These are phyloP conservation scores for Grantiella picta DNA, from an alignment of 2,113 vertebrate species.

Conservation along the genomic window DNA sequence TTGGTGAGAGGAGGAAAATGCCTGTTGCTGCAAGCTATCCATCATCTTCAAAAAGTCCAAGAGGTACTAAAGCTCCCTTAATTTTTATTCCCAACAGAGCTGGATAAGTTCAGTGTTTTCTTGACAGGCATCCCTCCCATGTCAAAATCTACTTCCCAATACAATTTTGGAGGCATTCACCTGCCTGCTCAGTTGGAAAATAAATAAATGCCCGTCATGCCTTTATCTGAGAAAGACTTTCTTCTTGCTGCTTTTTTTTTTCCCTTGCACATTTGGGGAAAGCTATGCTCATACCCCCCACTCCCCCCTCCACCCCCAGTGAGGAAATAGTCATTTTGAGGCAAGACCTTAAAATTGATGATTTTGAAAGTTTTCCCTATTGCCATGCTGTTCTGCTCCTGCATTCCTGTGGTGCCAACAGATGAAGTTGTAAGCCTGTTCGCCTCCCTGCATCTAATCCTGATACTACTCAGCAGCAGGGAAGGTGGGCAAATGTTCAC, in stretches of 20 bases:
- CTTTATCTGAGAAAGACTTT: slow-evolving; percentile 2
- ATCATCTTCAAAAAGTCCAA: slow-evolving; percentile 30
- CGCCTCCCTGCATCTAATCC: slow-evolving; percentile 65
- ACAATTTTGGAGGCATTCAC: not conserved
- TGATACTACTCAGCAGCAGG: slow-evolving; percentile 65
- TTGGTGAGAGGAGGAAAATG: not conserved
- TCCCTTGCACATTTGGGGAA: not conserved
- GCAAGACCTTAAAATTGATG: slow-evolving; percentile 59
- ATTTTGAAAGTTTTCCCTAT: slow-evolving; percentile 63
- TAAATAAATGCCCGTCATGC: not conserved
- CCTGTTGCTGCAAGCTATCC: slow-evolving; percentile 37
- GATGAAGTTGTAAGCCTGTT: slow-evolving; percentile 70
- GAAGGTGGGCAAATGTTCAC: slow-evolving; percentile 68
- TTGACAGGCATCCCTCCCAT: not conserved
- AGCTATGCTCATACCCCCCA: not conserved
- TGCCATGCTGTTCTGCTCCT: slow-evolving; percentile 64
- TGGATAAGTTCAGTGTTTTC: not conserved
- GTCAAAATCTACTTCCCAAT: not conserved
- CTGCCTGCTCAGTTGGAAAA: not conserved
- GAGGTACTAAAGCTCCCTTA: slow-evolving; percentile 2
- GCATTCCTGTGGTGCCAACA: slow-evolving; percentile 64
- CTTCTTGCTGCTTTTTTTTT: not conserved
- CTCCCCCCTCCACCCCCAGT: not conserved
- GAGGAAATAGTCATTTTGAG: slow-evolving; percentile 43
- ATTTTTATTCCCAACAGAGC: slow-evolving; percentile 20